Evolutionary conservation across 2,797 vertebrate genomes (phyloP), one percentile per base, ranked within the genome.

Genomic region (Chelmon rostratus): DNA sequence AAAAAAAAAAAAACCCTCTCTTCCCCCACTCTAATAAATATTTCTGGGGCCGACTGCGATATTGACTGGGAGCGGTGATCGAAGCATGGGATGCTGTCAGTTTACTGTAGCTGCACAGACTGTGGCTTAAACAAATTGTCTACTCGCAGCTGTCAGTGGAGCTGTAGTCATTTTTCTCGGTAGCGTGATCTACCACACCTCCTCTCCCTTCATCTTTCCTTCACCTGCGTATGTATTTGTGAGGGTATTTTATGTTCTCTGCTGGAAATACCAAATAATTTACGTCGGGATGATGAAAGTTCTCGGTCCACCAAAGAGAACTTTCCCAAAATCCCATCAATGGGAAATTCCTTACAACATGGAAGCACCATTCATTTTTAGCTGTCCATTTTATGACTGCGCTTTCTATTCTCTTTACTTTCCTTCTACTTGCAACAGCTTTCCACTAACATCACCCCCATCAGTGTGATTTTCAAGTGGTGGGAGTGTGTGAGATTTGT

Each of bases 11-110:
- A 58, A 56, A 9, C 21, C 23, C 54, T 3, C 11, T 44, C 65
- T 70, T 63, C 46, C 65, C 16, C 54, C 40, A 67, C 63, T 87
- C 88, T 88, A 84, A 93, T 88, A 91, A 91, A 93, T 90, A 92
- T 92, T 87, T 94, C 82, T 89, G 16, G 57, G 75, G 13, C 73
- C 44, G 19, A 58, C 71, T 85, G 79, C 88, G 85, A 88, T 92
- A 91, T 93, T 50, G 82, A 89, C 82, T 1, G 1, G 67, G 37
- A 81, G 88, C 81, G 25, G 86, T 87, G 90, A 95, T 92, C 42
- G 89, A 91, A 83, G 82, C 86, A 91, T 80, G 84, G 85, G 86
- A 76, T 85, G 81, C 70, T 62, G 81, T 84, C 86, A 70, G 78
- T 78, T 85, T 66, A 79, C 84, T 80, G 83, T 58, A 40, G 69